phyloP scores from a whole-genome alignment of 2,888 invertebrate species.

The Teleogryllus oceanicus region DNA sequence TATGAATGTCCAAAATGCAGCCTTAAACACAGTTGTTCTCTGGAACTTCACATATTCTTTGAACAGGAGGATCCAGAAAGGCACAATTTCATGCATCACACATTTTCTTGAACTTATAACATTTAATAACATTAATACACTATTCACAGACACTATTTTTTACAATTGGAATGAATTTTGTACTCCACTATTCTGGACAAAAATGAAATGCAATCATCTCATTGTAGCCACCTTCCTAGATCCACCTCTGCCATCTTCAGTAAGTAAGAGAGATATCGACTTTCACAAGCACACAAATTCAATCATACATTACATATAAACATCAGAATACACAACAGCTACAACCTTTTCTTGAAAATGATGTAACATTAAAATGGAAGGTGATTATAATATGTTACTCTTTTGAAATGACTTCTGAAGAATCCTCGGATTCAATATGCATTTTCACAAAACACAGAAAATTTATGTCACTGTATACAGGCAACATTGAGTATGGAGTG shows the following conservation, averaged over 20 bases:
- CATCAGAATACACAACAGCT: not conserved
- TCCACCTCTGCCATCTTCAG: not conserved
- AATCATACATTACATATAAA: not conserved
- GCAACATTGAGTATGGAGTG: constrained; percentile 18
- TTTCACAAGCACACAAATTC: not conserved
- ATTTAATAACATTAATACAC: not conserved
- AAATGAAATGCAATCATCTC: not conserved
- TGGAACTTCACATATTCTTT: constrained; percentile 9
- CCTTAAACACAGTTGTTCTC: not conserved
- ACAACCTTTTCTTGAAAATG: not conserved
- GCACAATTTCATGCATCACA: not conserved
- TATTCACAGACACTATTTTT: not conserved
- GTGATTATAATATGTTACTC: not conserved
- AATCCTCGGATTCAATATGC: not conserved
- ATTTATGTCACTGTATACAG: not conserved
- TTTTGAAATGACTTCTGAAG: not conserved
- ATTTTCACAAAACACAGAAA: not conserved
- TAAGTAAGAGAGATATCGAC: not conserved
- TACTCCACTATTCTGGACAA: not conserved
- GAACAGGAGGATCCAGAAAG: constrained; percentile 10
- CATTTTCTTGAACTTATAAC: not conserved
- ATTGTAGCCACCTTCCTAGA: not conserved
- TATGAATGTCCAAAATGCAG: not conserved
- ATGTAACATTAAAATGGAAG: not conserved
- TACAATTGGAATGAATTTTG: constrained; percentile 4